Evolutionary conservation across 1,140 invertebrate genomes (phyloP).

Genomic region (Chionoecetes opilio): DNA sequence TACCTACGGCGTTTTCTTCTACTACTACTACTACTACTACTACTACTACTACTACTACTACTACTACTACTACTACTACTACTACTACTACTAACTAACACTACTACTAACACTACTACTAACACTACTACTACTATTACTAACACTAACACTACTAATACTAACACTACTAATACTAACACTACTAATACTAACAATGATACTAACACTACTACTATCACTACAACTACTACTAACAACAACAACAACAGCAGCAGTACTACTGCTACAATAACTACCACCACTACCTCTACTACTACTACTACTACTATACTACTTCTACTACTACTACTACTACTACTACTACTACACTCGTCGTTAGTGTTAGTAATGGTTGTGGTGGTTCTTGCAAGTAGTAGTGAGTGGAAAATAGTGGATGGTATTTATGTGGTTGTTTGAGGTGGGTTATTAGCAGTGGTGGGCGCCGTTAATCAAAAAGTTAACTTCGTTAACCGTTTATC

Average conservation of each 20-base stretch:
- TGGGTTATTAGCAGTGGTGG: too few species aligned
- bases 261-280: too few species aligned
- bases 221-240: not conserved
- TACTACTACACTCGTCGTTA: too few species aligned
- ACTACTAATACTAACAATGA: not conserved
- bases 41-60: slow-evolving; percentile 24
- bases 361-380: too few species aligned
- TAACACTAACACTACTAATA: too few species aligned
- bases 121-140: not conserved
- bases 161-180: not conserved
- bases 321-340: too few species aligned
- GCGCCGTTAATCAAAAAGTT: too few species aligned
- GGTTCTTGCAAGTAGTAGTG: too few species aligned
- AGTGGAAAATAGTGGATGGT: too few species aligned
- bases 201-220: not conserved
- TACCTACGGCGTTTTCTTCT: not conserved
- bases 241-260: not conserved
- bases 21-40: slow-evolving; percentile 24
- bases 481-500: too few species aligned
- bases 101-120: not conserved
- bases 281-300: not conserved
- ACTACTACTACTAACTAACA: not conserved
- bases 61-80: slow-evolving; percentile 2
- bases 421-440: too few species aligned
- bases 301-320: not conserved